A percentile compares a stretch with the other conserved stretches of the same genome.
Evolutionary conservation across 2,113 vertebrate genomes (phyloP).

Genomic region (Ascaphus truei): DNA sequence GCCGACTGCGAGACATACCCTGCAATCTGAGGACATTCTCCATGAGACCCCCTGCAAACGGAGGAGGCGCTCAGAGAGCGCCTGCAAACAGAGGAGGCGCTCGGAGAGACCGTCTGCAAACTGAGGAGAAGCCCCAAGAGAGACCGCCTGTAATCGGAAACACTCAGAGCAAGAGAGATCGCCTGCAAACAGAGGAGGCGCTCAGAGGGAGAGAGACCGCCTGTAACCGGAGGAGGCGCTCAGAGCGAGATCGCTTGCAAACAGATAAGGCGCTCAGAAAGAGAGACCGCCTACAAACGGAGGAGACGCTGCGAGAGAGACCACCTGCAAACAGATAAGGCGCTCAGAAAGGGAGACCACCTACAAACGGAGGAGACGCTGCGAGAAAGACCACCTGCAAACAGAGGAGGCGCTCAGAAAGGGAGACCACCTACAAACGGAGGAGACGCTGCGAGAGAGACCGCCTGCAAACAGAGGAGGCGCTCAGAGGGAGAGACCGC

Average conservation of each 20-base stretch:
- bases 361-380: neutral
- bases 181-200: neutral
- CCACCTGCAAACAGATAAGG: no score
- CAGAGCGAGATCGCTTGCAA: no score
- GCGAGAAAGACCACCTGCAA: neutral
- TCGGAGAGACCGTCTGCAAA: no score
- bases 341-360: neutral
- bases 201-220: no score
- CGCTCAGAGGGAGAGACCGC: neutral
- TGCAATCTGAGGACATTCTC: slow-evolving; percentile 81
- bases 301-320: neutral
- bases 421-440: no score
- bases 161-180: neutral
- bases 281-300: neutral
- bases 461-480: no score
- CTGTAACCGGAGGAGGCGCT: no score
- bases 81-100: neutral
- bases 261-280: no score
- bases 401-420: neutral
- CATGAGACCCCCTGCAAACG: no score
- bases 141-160: neutral
- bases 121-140: neutral
- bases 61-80: neutral
- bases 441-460: no score
- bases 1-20: slow-evolving; percentile 94